Evolutionary conservation across 1,140 invertebrate genomes (phyloP).

Genomic region (Musca vetustissima): DNA sequence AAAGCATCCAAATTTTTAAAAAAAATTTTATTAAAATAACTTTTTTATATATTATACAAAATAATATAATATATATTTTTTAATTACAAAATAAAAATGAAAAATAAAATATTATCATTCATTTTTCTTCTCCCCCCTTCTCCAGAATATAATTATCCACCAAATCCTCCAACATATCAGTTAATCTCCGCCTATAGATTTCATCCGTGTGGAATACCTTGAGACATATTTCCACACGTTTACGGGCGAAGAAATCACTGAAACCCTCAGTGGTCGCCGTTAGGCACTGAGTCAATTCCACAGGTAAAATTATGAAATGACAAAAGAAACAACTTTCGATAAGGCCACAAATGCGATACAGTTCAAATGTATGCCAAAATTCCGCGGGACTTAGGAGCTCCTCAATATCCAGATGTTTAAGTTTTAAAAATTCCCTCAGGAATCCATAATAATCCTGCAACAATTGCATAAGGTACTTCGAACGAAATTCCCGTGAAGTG

Average conservation of each 20-base stretch:
- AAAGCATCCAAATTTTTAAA: too few relatives aligned
- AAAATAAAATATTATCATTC: too few relatives aligned
- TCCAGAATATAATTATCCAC: conserved; percentile 56
- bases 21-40: too few relatives aligned
- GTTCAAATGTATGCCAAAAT: conserved; percentile 54
- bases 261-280: conserved; percentile 52
- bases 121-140: too few relatives aligned
- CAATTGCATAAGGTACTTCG: conserved; percentile 54
- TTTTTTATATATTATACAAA: too few relatives aligned
- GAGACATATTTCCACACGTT: conserved; percentile 57
- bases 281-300: conserved; percentile 46
- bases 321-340: conserved; percentile 59
- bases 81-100: too few relatives aligned
- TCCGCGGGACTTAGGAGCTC: conserved; percentile 50
- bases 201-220: conserved; percentile 54
- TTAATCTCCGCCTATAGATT: conserved; percentile 52
- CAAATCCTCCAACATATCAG: conserved; percentile 58
- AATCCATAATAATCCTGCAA: conserved; percentile 58
- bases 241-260: conserved; percentile 53
- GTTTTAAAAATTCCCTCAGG: conserved; percentile 51
- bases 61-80: too few relatives aligned
- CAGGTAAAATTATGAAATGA: conserved; percentile 55
- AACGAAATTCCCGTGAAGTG: conserved; percentile 55
- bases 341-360: conserved; percentile 57
- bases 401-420: conserved; percentile 49